Percentiles rank a stretch among this genome's conserved stretches.
Conservation (phyloP, 2,113 vertebrate genomes). For the Fulica atra region DNA sequence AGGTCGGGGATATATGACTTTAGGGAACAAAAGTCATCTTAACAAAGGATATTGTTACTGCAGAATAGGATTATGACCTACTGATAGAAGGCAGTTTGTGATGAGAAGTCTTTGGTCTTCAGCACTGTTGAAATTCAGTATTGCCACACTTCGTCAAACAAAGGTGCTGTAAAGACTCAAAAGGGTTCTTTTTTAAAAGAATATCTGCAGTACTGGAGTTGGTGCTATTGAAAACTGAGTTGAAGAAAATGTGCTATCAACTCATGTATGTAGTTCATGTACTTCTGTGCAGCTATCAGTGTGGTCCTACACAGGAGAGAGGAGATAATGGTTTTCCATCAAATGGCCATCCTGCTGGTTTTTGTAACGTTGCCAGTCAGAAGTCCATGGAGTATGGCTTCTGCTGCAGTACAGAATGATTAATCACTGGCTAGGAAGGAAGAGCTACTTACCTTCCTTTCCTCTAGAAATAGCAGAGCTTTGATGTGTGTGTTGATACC, state of each 20-base stretch:
- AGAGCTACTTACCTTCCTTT: neutral
- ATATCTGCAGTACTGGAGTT: neutral
- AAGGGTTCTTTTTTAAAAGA: neutral
- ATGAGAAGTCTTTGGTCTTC: neutral
- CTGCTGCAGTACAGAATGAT: slow-evolving; percentile 53
- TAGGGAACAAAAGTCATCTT: neutral
- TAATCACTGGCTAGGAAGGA: slow-evolving; percentile 48
- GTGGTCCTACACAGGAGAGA: slow-evolving; percentile 19
- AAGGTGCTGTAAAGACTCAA: neutral
- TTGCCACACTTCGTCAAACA: neutral
- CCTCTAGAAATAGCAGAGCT: slow-evolving; percentile 35
- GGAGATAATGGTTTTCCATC: slow-evolving; percentile 62
- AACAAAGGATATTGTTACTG: neutral
- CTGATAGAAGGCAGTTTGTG: neutral
- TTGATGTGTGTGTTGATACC: neutral
- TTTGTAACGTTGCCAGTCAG: neutral
- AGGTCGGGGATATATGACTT: neutral
- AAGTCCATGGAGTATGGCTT: slow-evolving; percentile 27
- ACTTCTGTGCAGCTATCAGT: slow-evolving; percentile 18
- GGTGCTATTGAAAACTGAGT: neutral
- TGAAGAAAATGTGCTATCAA: neutral
- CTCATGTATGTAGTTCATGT: slow-evolving; percentile 40
- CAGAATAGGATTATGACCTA: neutral
- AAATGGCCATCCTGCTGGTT: slow-evolving; percentile 31
- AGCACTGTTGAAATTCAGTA: neutral